Percentiles rank a stretch among this genome's conserved stretches.
Conservation (phyloP, 2,888 invertebrate genomes). For the Diaprepes abbreviatus region DNA sequence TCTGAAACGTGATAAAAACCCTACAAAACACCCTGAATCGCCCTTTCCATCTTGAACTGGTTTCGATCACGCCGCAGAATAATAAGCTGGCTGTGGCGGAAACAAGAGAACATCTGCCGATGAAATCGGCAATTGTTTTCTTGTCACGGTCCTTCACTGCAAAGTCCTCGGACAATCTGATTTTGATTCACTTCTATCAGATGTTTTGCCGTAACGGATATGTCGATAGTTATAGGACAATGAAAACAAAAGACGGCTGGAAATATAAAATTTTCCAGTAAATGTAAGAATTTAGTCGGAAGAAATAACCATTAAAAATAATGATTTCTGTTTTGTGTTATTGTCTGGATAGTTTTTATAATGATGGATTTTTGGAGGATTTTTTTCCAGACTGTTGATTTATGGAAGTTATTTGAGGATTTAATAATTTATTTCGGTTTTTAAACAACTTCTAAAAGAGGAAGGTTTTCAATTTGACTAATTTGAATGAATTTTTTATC, state of each 20-base stretch:
- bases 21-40: neutral
- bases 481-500: too few relatives aligned
- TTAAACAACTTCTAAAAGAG: too few relatives aligned
- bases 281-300: too few relatives aligned
- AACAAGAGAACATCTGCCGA: slow-evolving; percentile 43
- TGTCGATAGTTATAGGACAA: neutral
- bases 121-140: slow-evolving; percentile 52
- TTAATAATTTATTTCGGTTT: too few relatives aligned
- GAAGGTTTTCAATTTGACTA: too few relatives aligned
- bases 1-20: neutral
- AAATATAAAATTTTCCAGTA: slow-evolving; percentile 5
- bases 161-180: slow-evolving; percentile 36
- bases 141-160: slow-evolving; percentile 27
- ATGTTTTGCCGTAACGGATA: slow-evolving; percentile 7
- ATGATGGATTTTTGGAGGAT: too few relatives aligned
- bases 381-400: too few relatives aligned
- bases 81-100: slow-evolving; percentile 5
- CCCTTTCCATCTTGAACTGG: neutral
- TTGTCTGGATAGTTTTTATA: too few relatives aligned
- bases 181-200: slow-evolving; percentile 43
- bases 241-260: neutral
- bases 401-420: too few relatives aligned
- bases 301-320: too few relatives aligned
- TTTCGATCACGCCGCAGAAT: slow-evolving; percentile 8
- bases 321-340: too few relatives aligned